Evolutionary conservation across 2,797 vertebrate species (phyloP), one percentile per base, ranked within the genome.

Genomic region (Nannoperca australis): DNA sequence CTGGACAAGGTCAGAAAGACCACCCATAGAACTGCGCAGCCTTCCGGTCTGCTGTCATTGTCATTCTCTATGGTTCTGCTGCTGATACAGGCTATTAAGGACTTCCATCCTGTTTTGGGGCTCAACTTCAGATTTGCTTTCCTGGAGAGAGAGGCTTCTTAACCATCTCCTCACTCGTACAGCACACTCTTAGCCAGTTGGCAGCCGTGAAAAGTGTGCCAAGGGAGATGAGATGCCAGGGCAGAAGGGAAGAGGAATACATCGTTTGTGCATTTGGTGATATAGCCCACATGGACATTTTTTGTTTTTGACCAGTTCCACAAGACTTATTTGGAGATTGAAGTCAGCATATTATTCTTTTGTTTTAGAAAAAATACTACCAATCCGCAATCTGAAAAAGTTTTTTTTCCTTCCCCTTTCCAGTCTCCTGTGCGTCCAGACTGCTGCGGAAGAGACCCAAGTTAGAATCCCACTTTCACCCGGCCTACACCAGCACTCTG

Each of bases 1-100:
- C 78, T 83, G 63, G 34, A 85, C 81, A 82, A 88, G 84, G 85
- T 84, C 73, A 85, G 34, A 42, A 1, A 38, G 30, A 36, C 32
- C 30, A 22, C 27, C 56, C 2, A 44, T 20, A 60, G 59, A 72
- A 42, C 42, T 64, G 36, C 50, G 38, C 54, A 65, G 51, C 60
- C 69, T 71, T 68, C 53, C 69, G 70, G 32, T 54, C 30, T 73
- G 59, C 50, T 65, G 49, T 27, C 36, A 45, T 9, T 42, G 24
- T 18, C 47, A 45, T 68, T 18, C 27, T 40, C 14, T 64, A 49
- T 36, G 60, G 10, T 54, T 47, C 61, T 69, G 60, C 64, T 44
- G 49, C 56, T 68, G 51, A 55, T n/a, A 36, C 34, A 68, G 58
- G 79, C 83, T 45, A 71, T 61, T 27, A 30, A 64, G 24, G 44